A percentile compares a stretch with the other conserved stretches of the same genome.
These are phyloP conservation scores for Tringa solitaria DNA, from an alignment of 2,113 vertebrate species.

Conservation along the genomic window DNA sequence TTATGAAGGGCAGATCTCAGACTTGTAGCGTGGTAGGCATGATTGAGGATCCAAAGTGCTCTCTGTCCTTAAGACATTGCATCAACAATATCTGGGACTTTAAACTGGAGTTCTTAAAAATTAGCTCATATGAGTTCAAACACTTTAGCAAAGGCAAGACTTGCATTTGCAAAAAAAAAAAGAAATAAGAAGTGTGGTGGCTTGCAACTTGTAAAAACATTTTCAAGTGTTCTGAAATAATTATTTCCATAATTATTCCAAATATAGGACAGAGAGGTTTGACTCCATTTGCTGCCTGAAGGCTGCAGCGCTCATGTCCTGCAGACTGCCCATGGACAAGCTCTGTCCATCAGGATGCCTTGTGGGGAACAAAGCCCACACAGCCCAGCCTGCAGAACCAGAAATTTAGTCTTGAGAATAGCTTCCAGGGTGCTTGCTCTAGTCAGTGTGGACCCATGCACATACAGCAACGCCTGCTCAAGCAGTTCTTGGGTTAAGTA, in stretches of 20 bases:
- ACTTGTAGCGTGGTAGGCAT: neutral
- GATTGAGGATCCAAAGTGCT: neutral
- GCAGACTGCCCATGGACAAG: neutral
- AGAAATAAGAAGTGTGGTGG: neutral
- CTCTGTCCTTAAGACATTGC: neutral
- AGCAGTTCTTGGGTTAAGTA: neutral
- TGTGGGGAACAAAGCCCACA: rapidly evolving
- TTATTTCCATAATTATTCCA: neutral
- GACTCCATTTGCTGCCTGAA: neutral
- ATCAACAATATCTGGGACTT: neutral
- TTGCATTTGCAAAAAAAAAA: neutral
- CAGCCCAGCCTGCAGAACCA: neutral
- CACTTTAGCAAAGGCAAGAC: neutral
- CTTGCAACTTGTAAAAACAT: neutral
- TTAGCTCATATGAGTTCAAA: neutral
- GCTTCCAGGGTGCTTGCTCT: neutral
- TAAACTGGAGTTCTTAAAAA: neutral
- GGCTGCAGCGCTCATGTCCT: neutral
- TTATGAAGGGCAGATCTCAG: neutral
- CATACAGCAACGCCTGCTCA: no score
- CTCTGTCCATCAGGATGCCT: neutral
- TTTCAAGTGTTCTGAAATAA: neutral
- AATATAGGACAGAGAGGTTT: neutral
- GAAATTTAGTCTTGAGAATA: neutral
- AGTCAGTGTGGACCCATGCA: no score